These are phyloP conservation scores for Sandelia bainsii DNA, from an alignment of 2,797 vertebrate genomes.

Conservation along the genomic window DNA sequence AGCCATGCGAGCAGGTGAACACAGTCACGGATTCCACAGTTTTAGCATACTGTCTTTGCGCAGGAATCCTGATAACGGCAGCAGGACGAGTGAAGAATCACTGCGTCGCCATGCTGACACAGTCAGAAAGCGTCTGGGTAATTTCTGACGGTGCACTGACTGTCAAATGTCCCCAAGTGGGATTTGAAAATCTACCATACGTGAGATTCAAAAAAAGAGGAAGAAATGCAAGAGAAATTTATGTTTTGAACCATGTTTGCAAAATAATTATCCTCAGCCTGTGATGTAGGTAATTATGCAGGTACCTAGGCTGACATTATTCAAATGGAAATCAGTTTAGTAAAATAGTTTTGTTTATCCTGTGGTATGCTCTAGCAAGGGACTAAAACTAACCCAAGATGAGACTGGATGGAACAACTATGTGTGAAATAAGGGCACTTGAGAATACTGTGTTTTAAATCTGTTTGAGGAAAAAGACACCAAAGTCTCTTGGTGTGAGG, in stretches of 20 bases:
- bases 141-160: slow-evolving; percentile 32
- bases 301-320: slow-evolving; percentile 57
- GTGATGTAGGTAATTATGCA: slow-evolving; percentile 69
- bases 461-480: slow-evolving; percentile 20
- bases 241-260: slow-evolving; percentile 60
- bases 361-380: slow-evolving; percentile 5
- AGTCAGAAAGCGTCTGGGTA: slow-evolving; percentile 21
- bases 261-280: slow-evolving; percentile 61
- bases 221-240: slow-evolving; percentile 47
- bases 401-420: background rate
- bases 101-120: slow-evolving; percentile 8
- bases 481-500: slow-evolving; percentile 17
- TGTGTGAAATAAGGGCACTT: slow-evolving; percentile 17
- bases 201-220: slow-evolving; percentile 33
- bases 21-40: background rate
- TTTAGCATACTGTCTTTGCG: slow-evolving; percentile 30
- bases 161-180: slow-evolving; percentile 27
- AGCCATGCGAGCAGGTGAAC: slow-evolving; percentile 19
- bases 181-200: slow-evolving; percentile 38
- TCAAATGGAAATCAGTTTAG: slow-evolving; percentile 62
- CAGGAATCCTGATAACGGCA: slow-evolving; percentile 31
- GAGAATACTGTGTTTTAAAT: slow-evolving; percentile 52
- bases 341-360: slow-evolving; percentile 52
- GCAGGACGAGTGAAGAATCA: slow-evolving; percentile 3
- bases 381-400: slow-evolving; percentile 22